Evolutionary conservation across 2,113 vertebrate species (phyloP).

Genomic region (Protobothrops flavoviridis): DNA sequence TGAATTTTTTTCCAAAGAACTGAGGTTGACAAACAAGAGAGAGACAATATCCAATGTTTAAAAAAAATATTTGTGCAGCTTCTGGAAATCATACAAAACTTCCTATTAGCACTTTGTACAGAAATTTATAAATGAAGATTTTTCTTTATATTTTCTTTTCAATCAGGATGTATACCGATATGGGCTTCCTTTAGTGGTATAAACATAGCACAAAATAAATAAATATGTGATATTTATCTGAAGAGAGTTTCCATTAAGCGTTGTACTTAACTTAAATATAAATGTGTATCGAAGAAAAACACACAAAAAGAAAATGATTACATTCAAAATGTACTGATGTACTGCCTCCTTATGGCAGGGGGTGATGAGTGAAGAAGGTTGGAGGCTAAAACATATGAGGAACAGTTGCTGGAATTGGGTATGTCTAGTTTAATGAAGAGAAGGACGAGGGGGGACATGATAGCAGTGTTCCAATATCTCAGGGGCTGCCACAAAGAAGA

Average conservation of each 20-base stretch:
- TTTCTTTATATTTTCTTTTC: neutral
- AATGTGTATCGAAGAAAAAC: neutral
- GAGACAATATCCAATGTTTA: neutral
- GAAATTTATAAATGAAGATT: neutral
- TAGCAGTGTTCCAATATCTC: too few relatives aligned
- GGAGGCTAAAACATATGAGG: too few relatives aligned
- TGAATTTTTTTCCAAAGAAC: conserved; percentile 88
- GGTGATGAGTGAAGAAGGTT: neutral
- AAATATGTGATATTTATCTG: neutral
- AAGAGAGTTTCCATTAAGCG: neutral
- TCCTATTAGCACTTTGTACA: neutral
- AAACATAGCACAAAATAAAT: neutral
- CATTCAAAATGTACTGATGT: neutral
- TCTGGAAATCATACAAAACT: neutral
- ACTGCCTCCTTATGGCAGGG: neutral
- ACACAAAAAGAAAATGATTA: neutral
- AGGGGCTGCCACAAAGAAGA: too few relatives aligned
- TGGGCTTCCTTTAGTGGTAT: neutral
- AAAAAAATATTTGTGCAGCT: neutral
- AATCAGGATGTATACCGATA: neutral
- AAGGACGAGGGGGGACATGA: too few relatives aligned
- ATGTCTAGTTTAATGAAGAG: too few relatives aligned
- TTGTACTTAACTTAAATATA: neutral
- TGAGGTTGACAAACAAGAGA: conserved; percentile 42
- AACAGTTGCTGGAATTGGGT: too few relatives aligned